Evolutionary conservation across 2,888 invertebrate genomes (phyloP), one percentile per base, ranked within the genome.

Genomic region (Agapostemon virescens): DNA sequence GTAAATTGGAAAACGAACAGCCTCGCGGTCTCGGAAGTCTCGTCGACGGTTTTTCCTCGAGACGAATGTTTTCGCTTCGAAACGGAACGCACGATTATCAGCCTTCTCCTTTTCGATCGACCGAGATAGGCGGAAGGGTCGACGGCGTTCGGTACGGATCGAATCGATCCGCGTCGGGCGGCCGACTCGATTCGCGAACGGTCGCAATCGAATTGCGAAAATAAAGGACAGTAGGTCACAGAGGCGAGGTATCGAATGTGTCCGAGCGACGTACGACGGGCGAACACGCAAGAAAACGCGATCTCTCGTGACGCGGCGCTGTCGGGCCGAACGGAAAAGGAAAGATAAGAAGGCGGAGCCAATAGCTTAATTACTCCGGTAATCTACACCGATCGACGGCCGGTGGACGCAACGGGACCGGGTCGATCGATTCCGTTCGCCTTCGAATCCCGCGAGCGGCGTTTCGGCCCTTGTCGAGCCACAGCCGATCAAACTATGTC

Each of bases 171-270:
- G 26, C 20, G n/a, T 30, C 33, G 67, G n/a, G n/a, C 33, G 67
- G n/a, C 38, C 26, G 66, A 45, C 69, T 63, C 40, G 11, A 17
- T 72, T 30, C 23, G 42, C 36, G 55, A 58, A 70, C 42, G 17
- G 17, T 38, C 45, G 66, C 71, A 74, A 71, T 75, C 74, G 69
- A 73, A 69, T 76, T 73, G 70, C 67, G 67, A 73, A 81, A 80
- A 81, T 76, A 69, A 82, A 67, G 69, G 81, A 73, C 69, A 81
- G 76, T 81, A 73, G 82, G 82, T 73, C 81, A 66, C 64, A 23
- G 15, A 20, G 30, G 61, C 15, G 66, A 49, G 58, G 71, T 69
- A 71, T 55, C 67, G 72, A 45, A 30, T 36, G 61, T 36, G 61
- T 20, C 11, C 61, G 61, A 61, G 11, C 61, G 20, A 30, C 58